Evolutionary conservation across 2,113 vertebrate genomes (phyloP), one percentile per base, ranked within the genome.

Genomic region (Saguinus midas): DNA sequence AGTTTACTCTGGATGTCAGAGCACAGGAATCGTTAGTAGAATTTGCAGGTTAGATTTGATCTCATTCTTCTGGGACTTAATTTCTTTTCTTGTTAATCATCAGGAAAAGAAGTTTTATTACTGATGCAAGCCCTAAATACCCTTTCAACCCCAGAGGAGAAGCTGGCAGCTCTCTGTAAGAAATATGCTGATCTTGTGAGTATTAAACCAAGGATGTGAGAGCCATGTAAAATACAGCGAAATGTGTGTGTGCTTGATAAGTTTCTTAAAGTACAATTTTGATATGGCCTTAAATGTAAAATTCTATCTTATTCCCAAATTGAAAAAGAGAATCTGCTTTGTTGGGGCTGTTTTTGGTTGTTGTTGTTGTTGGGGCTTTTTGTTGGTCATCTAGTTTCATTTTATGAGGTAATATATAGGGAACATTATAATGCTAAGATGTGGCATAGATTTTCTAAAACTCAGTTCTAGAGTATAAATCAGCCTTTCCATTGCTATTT

Each of bases 121-220:
- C 95, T 99, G 98, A 99, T 99, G 99, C 99, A 99, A 98, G 99
- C 99, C 32, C 98, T 99, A 97, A 99, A 99, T 96, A 99, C 99
- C 1, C 99, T 99, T 58, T 98, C 99, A 93, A 99, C 99, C 92
- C 99, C 99, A 45, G 99, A 99, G 96, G 99, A 99, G 98, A 99
- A 99, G 96, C 98, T 99, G 96, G 99, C 99, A 91, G 99, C 99
- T 97, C 98, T 99, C 97, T 99, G 99, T 99, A 99, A 99, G 99
- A 99, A 99, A 98, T 99, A 99, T 93, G 99, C 99, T 83, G 99
- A 99, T 98, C 98, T 99, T 98, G 99, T 99, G 98, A 99, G 99
- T 99, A 97, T 96, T 98, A 50, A 90, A 52, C 93, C 66, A 82
- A 81, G 87, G 61, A 37, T 40, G 4, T 16, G 12, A 83, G 61